These are phyloP conservation scores for Otus scops DNA, from an alignment of 2,797 vertebrate species.

Conservation along the genomic window DNA sequence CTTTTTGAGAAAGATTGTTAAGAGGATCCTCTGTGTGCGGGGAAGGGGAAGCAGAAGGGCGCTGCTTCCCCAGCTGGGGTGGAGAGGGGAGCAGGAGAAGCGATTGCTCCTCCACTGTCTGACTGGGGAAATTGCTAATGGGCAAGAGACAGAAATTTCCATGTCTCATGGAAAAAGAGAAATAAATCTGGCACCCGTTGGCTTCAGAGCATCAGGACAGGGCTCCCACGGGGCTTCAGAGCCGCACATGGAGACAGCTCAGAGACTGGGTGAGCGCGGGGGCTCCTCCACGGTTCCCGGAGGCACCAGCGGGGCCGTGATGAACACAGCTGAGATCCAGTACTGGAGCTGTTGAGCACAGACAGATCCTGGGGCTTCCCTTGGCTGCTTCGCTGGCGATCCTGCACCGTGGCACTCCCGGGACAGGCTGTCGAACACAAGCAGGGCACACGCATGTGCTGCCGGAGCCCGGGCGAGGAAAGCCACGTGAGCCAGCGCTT, in stretches of 20 bases:
- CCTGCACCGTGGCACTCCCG: not conserved
- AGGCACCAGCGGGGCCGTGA: not conserved
- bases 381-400: not conserved
- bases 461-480: not conserved
- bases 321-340: not conserved
- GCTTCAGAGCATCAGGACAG: accelerated
- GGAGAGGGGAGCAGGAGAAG: not conserved
- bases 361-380: not conserved
- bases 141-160: not conserved
- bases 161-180: not conserved
- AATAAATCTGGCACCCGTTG: not conserved
- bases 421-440: not conserved
- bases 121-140: not conserved
- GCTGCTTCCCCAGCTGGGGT: not conserved
- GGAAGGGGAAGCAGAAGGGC: not conserved
- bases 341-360: not conserved
- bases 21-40: not conserved
- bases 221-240: not conserved
- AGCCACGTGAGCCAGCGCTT: not conserved
- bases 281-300: accelerated
- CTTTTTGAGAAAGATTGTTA: not conserved
- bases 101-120: not conserved
- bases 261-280: not conserved
- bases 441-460: accelerated
- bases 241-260: accelerated